Evolutionary conservation across 2,113 vertebrate species (phyloP), one percentile per base, ranked within the genome.

Genomic region (Myxocyprinus asiaticus): DNA sequence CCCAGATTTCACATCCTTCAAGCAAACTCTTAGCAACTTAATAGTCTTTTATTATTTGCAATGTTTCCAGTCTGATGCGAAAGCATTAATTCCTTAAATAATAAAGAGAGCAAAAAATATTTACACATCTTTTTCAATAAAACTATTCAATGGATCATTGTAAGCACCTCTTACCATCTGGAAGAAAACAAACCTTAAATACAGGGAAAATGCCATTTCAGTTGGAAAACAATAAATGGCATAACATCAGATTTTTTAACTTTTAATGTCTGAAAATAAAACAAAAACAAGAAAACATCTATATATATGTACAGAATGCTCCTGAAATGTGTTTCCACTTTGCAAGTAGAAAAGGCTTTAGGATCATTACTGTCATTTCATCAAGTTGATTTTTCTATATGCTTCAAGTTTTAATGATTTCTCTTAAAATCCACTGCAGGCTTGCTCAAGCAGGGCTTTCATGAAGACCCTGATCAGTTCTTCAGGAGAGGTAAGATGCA

Each of bases 81-180:
- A 96, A 95, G 94, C 93, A 92, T 93, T 92, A 92, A 94, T 95
- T 92, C 94, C 94, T 94, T 95, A 95, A 96, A 95, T 93, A 92
- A 92, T 91, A 33, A 33, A 33, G 87, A 1, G 22, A 93, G 89
- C 87, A 90, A 87, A 83, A 83, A 91, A 87, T 96, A 96, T 96
- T 95, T 96, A 96, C 94, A 96, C 22, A 93, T 67, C 91, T 66
- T 51, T 91, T 33, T 94, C 90, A 94, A 89, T 92, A 94, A 93
- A 95, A 92, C 92, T 93, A 94, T 94, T 95, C 92, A 92, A 87
- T 88, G 92, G 90, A 95, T 94, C 93, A 94, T 94, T 94, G 94
- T 94, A 95, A 94, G 92, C 93, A 91, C 90, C 94, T 94, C 92
- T 89, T 91, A 92, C 93, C 93, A 94, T 94, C 93, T 86, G 91